Evolutionary conservation across 2,113 vertebrate species (phyloP).

Genomic region (Proteles cristata): DNA sequence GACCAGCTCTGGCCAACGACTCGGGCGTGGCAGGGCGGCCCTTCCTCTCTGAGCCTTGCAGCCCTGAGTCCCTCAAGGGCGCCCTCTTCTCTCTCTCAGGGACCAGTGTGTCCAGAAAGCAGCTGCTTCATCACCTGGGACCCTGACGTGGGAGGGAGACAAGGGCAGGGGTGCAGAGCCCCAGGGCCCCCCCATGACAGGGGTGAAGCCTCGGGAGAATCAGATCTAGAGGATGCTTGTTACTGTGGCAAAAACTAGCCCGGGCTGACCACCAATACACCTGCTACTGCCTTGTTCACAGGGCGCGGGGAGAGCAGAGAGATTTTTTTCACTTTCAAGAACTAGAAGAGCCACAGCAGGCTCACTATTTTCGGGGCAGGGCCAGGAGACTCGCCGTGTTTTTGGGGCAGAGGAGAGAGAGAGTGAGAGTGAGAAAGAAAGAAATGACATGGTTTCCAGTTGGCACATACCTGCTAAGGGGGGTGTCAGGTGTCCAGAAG

Average conservation of each 20-base stretch:
- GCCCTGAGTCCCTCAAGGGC: neutral
- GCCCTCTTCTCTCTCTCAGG: neutral
- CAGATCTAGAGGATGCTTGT: neutral
- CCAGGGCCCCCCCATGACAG: no score
- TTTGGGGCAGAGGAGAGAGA: neutral
- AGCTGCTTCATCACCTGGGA: neutral
- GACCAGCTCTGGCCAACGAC: neutral
- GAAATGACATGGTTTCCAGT: neutral
- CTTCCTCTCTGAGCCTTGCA: neutral
- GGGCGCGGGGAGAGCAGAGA: neutral
- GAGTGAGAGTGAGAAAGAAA: neutral
- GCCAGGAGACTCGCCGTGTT: neutral
- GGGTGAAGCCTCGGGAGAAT: no score
- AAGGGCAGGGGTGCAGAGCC: neutral
- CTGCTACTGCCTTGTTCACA: neutral
- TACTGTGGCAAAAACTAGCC: neutral
- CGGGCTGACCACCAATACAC: neutral
- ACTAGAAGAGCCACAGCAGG: accelerated
- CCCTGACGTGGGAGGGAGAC: neutral
- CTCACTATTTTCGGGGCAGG: neutral
- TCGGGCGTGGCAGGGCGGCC: neutral
- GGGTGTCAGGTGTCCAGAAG: conserved; percentile 91
- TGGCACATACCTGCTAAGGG: conserved; percentile 89
- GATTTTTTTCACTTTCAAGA: neutral
- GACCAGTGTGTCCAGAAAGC: neutral